phyloP scores from a whole-genome alignment of 2,113 vertebrate species.

The Pygoscelis adeliae region DNA sequence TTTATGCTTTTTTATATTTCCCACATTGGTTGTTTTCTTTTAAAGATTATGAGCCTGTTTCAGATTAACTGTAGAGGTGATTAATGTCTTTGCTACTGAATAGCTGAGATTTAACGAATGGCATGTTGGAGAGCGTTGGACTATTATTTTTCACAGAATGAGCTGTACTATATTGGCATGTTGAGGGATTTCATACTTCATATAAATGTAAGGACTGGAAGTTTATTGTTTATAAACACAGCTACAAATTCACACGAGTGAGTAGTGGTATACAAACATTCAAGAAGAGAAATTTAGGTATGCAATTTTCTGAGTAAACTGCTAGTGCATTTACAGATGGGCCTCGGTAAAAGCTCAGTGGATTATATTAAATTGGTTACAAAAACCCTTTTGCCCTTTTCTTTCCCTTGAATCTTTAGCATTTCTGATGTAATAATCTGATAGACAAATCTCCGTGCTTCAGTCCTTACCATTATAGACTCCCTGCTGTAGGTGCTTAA shows the following conservation, averaged over 20 bases:
- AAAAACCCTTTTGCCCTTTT: slow-evolving; percentile 56
- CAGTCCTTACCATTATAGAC: slow-evolving; percentile 49
- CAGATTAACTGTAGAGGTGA: slow-evolving; percentile 57
- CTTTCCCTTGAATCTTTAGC: slow-evolving; percentile 54
- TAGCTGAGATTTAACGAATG: slow-evolving; percentile 38
- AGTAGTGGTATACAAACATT: background rate
- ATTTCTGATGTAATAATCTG: slow-evolving; percentile 68
- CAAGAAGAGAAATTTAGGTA: slow-evolving; percentile 12
- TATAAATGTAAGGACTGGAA: background rate
- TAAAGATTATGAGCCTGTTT: slow-evolving; percentile 53
- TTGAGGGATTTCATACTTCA: slow-evolving; percentile 2
- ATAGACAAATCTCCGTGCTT: slow-evolving; percentile 58
- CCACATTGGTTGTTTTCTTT: slow-evolving; percentile 29
- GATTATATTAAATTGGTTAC: slow-evolving; percentile 59
- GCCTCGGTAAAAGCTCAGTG: slow-evolving; percentile 21
- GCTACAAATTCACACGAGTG: slow-evolving; percentile 28
- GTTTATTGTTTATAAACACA: slow-evolving; percentile 45
- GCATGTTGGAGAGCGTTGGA: background rate
- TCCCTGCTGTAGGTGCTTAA: slow-evolving; percentile 61
- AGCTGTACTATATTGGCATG: slow-evolving; percentile 1
- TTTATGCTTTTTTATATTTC: slow-evolving; percentile 54
- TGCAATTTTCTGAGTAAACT: slow-evolving; percentile 50
- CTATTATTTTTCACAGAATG: slow-evolving; percentile 59
- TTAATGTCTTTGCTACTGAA: slow-evolving; percentile 58
- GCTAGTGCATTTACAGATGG: slow-evolving; percentile 32